phyloP scores from a whole-genome alignment of 2,888 invertebrate genomes.

The Cephus pulcher region DNA sequence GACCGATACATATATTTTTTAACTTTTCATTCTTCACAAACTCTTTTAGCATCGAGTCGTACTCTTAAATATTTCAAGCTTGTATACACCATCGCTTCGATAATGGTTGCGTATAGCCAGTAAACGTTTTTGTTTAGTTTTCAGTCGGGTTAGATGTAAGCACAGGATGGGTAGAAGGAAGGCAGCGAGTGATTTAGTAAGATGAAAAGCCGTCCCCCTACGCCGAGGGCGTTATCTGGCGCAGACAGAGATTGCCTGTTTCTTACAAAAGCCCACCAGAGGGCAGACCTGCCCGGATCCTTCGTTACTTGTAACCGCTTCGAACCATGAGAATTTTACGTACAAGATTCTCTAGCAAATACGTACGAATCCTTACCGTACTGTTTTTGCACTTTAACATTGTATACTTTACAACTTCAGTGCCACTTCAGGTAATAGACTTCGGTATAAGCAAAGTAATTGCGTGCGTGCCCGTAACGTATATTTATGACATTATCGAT shows the following conservation, averaged over 20 bases:
- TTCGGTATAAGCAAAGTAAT: not conserved
- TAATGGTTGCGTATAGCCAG: not conserved
- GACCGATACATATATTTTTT: not conserved
- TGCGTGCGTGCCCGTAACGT: not conserved
- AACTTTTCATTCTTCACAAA: constrained; percentile 57
- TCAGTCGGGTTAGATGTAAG: constrained; percentile 20
- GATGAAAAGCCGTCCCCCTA: constrained; percentile 53
- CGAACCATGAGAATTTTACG: constrained; percentile 8
- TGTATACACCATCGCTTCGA: not conserved
- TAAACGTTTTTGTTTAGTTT: constrained; percentile 34
- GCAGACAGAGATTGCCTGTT: constrained; percentile 58
- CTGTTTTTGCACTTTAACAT: not conserved
- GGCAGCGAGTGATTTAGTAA: constrained; percentile 52
- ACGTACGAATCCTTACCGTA: not conserved
- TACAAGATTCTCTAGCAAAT: not conserved
- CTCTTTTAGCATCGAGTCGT: not conserved
- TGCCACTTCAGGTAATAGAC: not conserved
- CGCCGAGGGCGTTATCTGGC: constrained; percentile 50
- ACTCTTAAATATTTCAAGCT: not conserved
- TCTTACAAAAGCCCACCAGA: constrained; percentile 46
- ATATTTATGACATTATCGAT: not conserved
- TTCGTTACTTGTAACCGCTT: constrained; percentile 38
- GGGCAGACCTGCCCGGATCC: constrained; percentile 49
- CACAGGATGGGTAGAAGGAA: constrained; percentile 20
- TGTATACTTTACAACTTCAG: not conserved